A percentile compares a stretch with the other conserved stretches of the same genome.
phyloP scores from a whole-genome alignment of 2,888 invertebrate species.

The Machimus rusticus region DNA sequence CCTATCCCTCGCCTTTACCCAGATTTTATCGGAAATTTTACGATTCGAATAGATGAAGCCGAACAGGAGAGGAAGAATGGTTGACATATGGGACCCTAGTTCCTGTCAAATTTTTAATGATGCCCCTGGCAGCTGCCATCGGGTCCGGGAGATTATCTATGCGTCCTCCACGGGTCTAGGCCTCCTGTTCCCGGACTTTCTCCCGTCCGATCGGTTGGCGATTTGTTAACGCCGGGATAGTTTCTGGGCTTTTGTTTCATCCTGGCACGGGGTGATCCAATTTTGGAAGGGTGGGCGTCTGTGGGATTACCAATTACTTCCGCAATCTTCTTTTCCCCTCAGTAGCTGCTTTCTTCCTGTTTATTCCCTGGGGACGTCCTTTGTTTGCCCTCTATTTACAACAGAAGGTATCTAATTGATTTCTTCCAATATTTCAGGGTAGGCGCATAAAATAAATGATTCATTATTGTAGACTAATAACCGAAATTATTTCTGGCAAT shows the following conservation, averaged over 20 bases:
- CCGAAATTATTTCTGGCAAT: not conserved
- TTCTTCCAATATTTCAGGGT: not conserved
- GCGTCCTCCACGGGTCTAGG: not conserved
- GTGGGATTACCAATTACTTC: not conserved
- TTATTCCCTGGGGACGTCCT: not conserved
- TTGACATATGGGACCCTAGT: constrained; percentile 66
- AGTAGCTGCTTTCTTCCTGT: not conserved
- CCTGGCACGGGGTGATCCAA: not conserved
- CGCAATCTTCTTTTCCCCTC: not conserved
- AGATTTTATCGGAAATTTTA: constrained; percentile 25
- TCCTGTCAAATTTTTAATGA: constrained; percentile 44
- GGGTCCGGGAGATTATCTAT: not conserved
- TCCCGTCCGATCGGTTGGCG: not conserved
- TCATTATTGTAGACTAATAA: not conserved
- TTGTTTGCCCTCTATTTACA: not conserved
- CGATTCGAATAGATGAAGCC: constrained; percentile 39
- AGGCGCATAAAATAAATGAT: not conserved
- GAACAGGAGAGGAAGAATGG: constrained; percentile 27
- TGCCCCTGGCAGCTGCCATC: constrained; percentile 15
- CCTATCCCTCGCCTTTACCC: not conserved
- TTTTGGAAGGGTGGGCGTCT: not conserved
- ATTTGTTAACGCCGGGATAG: not conserved
- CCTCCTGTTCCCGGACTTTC: not conserved
- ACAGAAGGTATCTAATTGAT: not conserved
- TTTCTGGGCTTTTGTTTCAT: not conserved